Conservation (phyloP, 1,140 invertebrate species). For the Brachionus rotundiformis region DNA sequence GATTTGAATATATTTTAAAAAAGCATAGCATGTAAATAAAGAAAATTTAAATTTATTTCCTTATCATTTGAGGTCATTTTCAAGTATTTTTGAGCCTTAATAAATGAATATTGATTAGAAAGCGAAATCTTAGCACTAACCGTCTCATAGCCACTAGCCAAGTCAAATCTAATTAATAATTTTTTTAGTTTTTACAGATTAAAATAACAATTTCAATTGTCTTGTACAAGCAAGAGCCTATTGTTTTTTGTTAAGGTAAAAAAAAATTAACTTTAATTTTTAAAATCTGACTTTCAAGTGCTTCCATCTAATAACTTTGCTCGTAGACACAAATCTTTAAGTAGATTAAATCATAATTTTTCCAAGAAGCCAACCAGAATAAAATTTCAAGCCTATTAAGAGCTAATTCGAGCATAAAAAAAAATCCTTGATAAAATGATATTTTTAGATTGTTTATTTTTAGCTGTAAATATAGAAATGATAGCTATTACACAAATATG, state of each 20-base stretch:
- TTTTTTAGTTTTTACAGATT: too few species aligned
- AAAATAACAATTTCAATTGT: conserved; percentile 27
- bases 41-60: conserved; percentile 30
- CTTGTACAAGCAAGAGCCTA: neutral
- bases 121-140: conserved; percentile 26
- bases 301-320: conserved; percentile 2
- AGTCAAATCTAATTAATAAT: conserved; percentile 34
- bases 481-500: neutral
- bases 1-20: conserved; percentile 1
- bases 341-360: conserved; percentile 38
- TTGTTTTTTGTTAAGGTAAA: neutral
- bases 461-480: conserved; percentile 22
- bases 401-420: neutral
- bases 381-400: neutral
- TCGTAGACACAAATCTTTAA: neutral
- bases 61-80: conserved; percentile 43
- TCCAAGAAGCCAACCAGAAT: conserved; percentile 17
- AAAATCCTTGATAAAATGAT: conserved; percentile 6
- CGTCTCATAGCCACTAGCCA: conserved; percentile 34
- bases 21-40: conserved; percentile 31
- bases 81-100: conserved; percentile 8
- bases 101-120: conserved; percentile 40
- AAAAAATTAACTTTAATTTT: conserved; percentile 7
- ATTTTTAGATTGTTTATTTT: neutral
- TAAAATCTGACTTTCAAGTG: conserved; percentile 37